Conservation (phyloP, 1,140 invertebrate genomes). For the Manduca sexta region DNA sequence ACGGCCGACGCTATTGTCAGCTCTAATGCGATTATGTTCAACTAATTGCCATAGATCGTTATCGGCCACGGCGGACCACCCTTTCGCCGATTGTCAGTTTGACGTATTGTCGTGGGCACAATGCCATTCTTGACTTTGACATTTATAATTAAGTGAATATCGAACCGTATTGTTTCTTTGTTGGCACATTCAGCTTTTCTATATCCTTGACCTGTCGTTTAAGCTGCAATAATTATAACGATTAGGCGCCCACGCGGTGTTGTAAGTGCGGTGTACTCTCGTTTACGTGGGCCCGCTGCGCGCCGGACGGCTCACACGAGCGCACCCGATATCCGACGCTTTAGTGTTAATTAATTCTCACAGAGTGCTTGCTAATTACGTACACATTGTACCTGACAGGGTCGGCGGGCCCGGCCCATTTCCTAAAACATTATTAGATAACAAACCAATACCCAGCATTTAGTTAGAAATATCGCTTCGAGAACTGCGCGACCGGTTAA, state of each 20-base stretch:
- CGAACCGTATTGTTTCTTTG: not conserved
- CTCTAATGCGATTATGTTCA: not conserved
- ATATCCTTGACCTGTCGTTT: conserved; percentile 5
- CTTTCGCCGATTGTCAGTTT: conserved; percentile 1
- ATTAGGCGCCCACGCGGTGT: conserved; percentile 1
- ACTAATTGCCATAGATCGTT: conserved; percentile 4
- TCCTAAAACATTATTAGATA: conserved; percentile 6
- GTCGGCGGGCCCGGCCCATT: not conserved
- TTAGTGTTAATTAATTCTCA: too few relatives aligned
- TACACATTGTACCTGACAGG: not conserved
- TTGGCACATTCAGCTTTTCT: not conserved
- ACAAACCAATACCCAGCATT: conserved; percentile 5
- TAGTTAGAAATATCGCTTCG: conserved; percentile 8
- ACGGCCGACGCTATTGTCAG: not conserved
- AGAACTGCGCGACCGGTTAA: conserved; percentile 6
- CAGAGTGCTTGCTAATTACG: not conserved
- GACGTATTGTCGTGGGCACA: not conserved
- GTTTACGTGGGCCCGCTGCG: conserved; percentile 6
- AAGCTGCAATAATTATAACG: conserved; percentile 4
- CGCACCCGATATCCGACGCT: too few relatives aligned
- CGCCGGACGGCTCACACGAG: too few relatives aligned
- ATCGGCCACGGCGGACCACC: conserved; percentile 1
- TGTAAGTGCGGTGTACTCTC: conserved; percentile 4
- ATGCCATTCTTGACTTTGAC: conserved; percentile 7
- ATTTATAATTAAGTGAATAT: conserved; percentile 5